phyloP scores from a whole-genome alignment of 1,140 invertebrate genomes.

The Plectrocnemia conspersa region DNA sequence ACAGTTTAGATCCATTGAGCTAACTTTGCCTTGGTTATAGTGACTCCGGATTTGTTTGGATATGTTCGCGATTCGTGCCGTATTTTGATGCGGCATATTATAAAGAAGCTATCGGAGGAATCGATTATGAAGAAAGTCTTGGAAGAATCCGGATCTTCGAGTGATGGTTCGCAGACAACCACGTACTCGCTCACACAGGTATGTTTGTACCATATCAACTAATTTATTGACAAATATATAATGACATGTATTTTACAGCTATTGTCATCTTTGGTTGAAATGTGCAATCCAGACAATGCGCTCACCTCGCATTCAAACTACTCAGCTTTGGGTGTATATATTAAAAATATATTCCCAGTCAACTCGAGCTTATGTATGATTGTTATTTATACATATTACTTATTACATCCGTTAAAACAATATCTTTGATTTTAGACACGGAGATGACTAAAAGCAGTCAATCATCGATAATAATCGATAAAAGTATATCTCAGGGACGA shows the following conservation, averaged over 20 bases:
- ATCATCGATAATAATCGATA: constrained; percentile 42
- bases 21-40: constrained; percentile 36
- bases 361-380: not conserved
- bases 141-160: constrained; percentile 36
- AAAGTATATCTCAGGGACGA: constrained; percentile 41
- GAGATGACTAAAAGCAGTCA: constrained; percentile 26
- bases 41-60: constrained; percentile 44
- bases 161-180: constrained; percentile 39
- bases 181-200: constrained; percentile 49
- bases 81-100: constrained; percentile 45
- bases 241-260: constrained; percentile 37
- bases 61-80: constrained; percentile 46
- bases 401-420: no score
- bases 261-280: constrained; percentile 45
- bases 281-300: constrained; percentile 47
- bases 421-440: constrained; percentile 7
- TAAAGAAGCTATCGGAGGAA: constrained; percentile 46
- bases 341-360: no score
- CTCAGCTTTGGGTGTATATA: constrained; percentile 44
- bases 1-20: constrained; percentile 2
- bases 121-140: constrained; percentile 44
- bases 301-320: constrained; percentile 47
- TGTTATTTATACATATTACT: constrained; percentile 3
- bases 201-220: no score
- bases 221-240: not conserved